These are phyloP conservation scores for Meriones psammophilus DNA, from an alignment of 2,797 vertebrate genomes.

Conservation along the genomic window DNA sequence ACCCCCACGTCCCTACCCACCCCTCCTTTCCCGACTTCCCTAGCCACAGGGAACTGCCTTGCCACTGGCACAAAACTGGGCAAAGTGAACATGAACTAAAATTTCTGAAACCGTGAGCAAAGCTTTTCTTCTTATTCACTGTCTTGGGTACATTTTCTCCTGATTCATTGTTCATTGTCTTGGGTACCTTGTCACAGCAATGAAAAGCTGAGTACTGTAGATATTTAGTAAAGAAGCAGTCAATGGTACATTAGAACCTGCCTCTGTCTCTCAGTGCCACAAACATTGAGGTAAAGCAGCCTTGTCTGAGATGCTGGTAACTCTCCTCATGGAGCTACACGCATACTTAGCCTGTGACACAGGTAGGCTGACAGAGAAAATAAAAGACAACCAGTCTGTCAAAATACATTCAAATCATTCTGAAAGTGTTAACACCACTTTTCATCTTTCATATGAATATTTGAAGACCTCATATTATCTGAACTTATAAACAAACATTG, in stretches of 20 bases:
- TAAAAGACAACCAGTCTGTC: background rate
- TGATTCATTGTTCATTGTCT: background rate
- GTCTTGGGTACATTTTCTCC: background rate
- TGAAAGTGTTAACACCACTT: background rate
- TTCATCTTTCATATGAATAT: slow-evolving; percentile 4
- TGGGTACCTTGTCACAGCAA: background rate
- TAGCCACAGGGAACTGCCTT: too few species aligned
- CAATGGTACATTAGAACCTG: background rate
- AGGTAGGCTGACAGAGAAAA: background rate
- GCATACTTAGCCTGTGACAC: background rate
- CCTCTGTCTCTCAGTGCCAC: background rate
- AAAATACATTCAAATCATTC: background rate
- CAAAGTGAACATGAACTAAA: background rate
- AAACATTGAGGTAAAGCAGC: background rate
- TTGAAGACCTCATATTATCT: background rate
- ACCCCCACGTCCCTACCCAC: background rate
- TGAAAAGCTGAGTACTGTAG: background rate
- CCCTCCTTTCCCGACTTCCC: background rate
- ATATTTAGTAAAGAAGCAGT: background rate
- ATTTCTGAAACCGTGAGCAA: background rate
- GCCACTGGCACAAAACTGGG: background rate
- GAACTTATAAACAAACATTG: slow-evolving; percentile 8
- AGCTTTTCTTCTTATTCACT: background rate
- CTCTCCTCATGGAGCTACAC: background rate
- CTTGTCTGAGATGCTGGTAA: background rate